Base-by-base conservation (phyloP, 2,797 vertebrate species). In the Peromyscus eremicus region DNA sequence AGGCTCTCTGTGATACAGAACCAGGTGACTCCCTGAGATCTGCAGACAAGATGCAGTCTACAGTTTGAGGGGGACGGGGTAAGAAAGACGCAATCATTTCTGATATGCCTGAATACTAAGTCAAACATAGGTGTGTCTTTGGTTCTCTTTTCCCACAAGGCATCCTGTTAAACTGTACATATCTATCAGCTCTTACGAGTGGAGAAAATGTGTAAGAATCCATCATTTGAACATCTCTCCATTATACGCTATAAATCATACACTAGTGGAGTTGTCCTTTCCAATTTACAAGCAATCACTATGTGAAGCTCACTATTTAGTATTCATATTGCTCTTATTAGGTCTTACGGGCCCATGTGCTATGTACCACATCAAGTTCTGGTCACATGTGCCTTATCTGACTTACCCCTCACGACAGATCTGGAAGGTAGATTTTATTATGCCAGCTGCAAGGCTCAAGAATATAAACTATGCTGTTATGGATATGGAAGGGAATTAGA, bases 381-480 rank as follows among this genome's bases (percentile, higher is more conserved):
- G 23, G 57, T 34, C 66, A 70, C 13, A 57, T 0, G 5, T 29
- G n/a, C 46, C 21, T 34, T 5, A 46, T 49, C 55, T 66, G 40
- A 64, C 25, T 34, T 60, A 34, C 2, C 9, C 19, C n/a, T 92
- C 79, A n/a, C 29, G 55, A 89, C 64, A 94, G 14, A 80, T 52
- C n/a, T 40, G 0, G 37, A 52, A 68, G 21, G 34, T 21, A 66
- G 14, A 25, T 84, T 43, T 80, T 70, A 79, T 10, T 37, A 27
- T 29, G 14, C 29, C 94, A 19, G 92, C 27, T 93, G 83, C 84
- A 89, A 87, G 29, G n/a, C 43, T 93, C 37, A 57, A 86, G n/a
- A 27, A 76, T 5, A 12, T 76, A 12, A 84, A 92, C 73, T 66
- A 40, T 73, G 25, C 19, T 84, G 40, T 27, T 92, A 37, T 57